Conservation (phyloP, 1,140 invertebrate genomes). For the Catajapyx aquilonaris region DNA sequence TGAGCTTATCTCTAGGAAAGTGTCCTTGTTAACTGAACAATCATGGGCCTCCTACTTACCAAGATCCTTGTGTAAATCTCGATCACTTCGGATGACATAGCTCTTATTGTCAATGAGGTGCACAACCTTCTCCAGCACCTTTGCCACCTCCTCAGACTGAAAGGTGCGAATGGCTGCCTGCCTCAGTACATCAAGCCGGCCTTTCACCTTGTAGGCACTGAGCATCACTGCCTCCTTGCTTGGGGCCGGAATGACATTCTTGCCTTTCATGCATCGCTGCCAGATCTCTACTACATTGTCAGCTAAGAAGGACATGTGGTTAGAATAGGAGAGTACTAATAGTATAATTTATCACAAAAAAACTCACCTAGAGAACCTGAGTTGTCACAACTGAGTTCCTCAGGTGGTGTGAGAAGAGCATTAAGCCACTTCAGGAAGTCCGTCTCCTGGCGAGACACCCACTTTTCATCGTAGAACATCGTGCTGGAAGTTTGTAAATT, state of each 20-base stretch:
- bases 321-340: too few species aligned
- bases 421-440: constrained; percentile 78
- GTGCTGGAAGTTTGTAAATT: too few species aligned
- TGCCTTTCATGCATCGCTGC: neutral
- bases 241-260: neutral
- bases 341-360: too few species aligned
- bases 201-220: neutral
- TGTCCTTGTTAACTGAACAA: too few species aligned
- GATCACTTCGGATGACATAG: neutral
- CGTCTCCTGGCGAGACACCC: constrained; percentile 53
- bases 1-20: too few species aligned
- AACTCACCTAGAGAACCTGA: too few species aligned
- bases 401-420: constrained; percentile 57
- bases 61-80: neutral
- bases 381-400: constrained; percentile 29
- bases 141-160: neutral
- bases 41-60: too few species aligned
- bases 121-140: neutral
- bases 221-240: neutral
- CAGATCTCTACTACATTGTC: too few species aligned
- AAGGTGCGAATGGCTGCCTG: neutral
- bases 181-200: neutral
- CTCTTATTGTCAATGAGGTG: neutral
- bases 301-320: too few species aligned
- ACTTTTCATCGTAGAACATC: constrained; percentile 54